Evolutionary conservation across 2,113 vertebrate genomes (phyloP).

Genomic region (Sigmodon hispidus): DNA sequence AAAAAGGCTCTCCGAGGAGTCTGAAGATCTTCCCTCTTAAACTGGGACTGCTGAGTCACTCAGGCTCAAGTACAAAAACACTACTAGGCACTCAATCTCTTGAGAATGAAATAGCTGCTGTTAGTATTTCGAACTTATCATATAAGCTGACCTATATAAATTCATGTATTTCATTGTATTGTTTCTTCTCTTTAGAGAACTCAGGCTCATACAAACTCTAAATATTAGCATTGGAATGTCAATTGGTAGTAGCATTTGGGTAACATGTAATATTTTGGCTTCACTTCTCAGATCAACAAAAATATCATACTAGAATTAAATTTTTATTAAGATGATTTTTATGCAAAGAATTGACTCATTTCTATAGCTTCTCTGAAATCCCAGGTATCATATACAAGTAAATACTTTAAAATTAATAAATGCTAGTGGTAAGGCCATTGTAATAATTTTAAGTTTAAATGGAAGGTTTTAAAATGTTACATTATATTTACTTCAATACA

Average conservation of each 20-base stretch:
- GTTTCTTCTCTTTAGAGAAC: not conserved
- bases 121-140: not conserved
- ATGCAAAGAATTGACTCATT: not conserved
- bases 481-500: not conserved
- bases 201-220: not conserved
- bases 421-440: not conserved
- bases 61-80: not conserved
- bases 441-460: not conserved
- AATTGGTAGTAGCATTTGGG: not conserved
- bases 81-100: not conserved
- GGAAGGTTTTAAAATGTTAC: slow-evolving; percentile 16
- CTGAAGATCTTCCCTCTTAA: not conserved
- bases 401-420: slow-evolving; percentile 13
- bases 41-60: not conserved
- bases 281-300: not conserved
- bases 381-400: slow-evolving; percentile 11
- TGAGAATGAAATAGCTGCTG: not conserved
- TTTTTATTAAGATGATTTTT: not conserved
- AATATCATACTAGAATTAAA: not conserved
- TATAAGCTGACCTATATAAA: not conserved
- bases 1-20: not conserved
- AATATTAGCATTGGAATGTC: not conserved
- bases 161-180: too few relatives aligned
- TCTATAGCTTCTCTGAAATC: not conserved
- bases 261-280: not conserved